These are phyloP conservation scores for Oryctolagus cuniculus DNA, from an alignment of 2,113 vertebrate species.

Conservation along the genomic window DNA sequence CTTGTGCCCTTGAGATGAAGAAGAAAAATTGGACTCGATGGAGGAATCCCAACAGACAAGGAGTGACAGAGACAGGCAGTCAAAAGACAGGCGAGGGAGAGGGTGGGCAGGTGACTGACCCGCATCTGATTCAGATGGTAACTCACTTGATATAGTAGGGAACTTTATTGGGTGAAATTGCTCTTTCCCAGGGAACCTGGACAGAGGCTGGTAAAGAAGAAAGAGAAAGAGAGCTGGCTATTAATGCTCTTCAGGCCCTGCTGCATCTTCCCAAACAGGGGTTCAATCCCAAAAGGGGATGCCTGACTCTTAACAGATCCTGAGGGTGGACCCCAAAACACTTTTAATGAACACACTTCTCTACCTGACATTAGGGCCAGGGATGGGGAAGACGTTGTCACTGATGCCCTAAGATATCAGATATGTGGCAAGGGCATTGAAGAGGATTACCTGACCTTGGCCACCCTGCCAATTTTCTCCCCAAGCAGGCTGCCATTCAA, in stretches of 20 bases:
- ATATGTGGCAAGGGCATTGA: not conserved
- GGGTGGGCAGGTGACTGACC: constrained; percentile 30
- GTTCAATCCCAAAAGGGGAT: constrained; percentile 15
- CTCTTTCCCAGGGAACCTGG: constrained; percentile 98
- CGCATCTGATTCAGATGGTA: constrained; percentile 68
- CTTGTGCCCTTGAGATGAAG: constrained; percentile 55
- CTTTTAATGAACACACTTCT: not conserved
- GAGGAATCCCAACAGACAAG: constrained; percentile 36
- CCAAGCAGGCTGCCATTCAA: not conserved
- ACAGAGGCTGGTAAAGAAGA: constrained; percentile 93
- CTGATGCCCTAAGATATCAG: not conserved
- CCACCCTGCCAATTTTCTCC: not conserved
- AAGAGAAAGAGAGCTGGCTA: constrained; percentile 70
- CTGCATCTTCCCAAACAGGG: not conserved
- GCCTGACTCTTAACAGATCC: constrained; percentile 2
- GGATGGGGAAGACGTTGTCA: not conserved
- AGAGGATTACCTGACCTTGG: not conserved
- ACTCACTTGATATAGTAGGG: constrained; percentile 99
- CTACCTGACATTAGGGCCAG: constrained; percentile 13
- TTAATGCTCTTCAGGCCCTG: not conserved
- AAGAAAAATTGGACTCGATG: not conserved
- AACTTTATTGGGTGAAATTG: constrained; percentile 99
- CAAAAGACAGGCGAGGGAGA: not conserved
- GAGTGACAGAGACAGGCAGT: not conserved
- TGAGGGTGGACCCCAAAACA: not conserved